Evolutionary conservation across 2,113 vertebrate genomes (phyloP).

Genomic region (Microcebus jonahi): DNA sequence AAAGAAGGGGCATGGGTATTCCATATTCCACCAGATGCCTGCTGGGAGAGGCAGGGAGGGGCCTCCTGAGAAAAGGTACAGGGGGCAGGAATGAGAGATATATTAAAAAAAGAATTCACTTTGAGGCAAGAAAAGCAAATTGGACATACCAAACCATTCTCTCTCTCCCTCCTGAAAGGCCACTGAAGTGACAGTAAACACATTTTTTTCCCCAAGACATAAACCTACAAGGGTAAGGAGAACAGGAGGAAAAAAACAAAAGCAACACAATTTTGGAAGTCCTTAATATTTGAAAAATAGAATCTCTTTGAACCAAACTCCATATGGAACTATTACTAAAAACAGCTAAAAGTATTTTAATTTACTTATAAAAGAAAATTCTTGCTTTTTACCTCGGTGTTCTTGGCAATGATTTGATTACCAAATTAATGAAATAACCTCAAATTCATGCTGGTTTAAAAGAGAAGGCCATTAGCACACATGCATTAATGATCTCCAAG

Average conservation of each 20-base stretch:
- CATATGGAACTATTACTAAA: background rate
- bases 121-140: background rate
- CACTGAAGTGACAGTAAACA: background rate
- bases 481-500: background rate
- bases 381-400: constrained; percentile 13
- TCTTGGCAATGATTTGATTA: constrained; percentile 51
- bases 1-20: background rate
- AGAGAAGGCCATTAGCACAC: constrained; percentile 37
- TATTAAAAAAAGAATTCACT: background rate
- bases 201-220: background rate
- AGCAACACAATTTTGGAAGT: background rate
- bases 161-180: background rate
- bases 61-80: background rate
- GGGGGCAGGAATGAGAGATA: background rate
- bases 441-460: background rate
- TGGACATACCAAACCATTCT: background rate
- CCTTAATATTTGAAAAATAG: background rate
- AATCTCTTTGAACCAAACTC: background rate
- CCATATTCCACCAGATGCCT: background rate
- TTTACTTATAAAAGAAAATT: constrained; percentile 14
- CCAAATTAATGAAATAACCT: constrained; percentile 39
- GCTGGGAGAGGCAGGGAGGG: background rate
- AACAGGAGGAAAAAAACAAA: background rate
- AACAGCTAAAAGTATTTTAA: background rate
- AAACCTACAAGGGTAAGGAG: background rate